A percentile compares a stretch with the other conserved stretches of the same genome.
Evolutionary conservation across 2,888 invertebrate genomes (phyloP).

Genomic region (Trichogramma evanescens): DNA sequence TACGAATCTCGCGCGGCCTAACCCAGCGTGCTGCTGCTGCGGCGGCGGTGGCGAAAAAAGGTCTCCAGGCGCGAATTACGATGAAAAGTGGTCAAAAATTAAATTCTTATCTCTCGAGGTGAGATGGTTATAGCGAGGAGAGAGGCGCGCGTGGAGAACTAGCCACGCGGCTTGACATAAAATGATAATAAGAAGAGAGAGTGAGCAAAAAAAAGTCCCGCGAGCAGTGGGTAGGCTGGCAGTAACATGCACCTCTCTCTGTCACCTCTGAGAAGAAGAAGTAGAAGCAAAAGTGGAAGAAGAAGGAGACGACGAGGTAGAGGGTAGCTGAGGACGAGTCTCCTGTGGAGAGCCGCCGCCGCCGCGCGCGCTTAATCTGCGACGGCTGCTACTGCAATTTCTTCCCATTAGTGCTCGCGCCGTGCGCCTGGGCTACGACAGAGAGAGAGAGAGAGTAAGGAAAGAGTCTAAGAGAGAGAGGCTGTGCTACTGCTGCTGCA

Average conservation of each 20-base stretch:
- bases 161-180: neutral
- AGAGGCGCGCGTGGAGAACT: neutral
- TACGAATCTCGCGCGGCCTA: neutral
- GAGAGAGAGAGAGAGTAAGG: too few species aligned
- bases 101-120: conserved; percentile 39
- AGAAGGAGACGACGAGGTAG: neutral
- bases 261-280: too few species aligned
- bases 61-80: conserved; percentile 31
- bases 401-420: conserved; percentile 43
- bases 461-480: neutral
- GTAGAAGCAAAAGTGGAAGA: neutral
- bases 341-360: conserved; percentile 27
- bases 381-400: conserved; percentile 44
- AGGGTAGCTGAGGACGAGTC: conserved; percentile 25
- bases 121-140: conserved; percentile 16
- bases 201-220: neutral
- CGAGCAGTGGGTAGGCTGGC: neutral
- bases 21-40: too few species aligned
- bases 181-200: conserved; percentile 18
- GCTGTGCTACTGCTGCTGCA: neutral
- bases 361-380: conserved; percentile 42
- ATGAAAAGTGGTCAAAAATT: conserved; percentile 43
- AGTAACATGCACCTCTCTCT: too few species aligned
- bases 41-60: neutral
- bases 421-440: neutral